Conservation (phyloP, 1,140 invertebrate genomes). For the Anagrus nilaparvatae region DNA sequence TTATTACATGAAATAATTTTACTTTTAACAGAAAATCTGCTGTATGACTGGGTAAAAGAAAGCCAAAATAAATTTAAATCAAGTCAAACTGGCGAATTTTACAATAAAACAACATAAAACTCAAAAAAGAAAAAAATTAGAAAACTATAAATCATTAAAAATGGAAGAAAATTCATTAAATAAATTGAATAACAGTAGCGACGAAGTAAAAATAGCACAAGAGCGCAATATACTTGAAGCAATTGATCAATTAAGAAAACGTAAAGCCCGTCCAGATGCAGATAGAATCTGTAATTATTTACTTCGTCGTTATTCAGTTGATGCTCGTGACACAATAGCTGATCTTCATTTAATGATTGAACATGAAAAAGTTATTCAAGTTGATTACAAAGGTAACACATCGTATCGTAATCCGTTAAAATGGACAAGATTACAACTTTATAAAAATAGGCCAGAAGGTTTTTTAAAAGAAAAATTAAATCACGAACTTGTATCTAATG, state of each 20-base stretch:
- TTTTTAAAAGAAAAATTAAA: conserved; percentile 37
- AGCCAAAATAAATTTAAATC: neutral
- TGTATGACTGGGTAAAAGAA: neutral
- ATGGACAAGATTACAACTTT: conserved; percentile 47
- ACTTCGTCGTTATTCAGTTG: conserved; percentile 60
- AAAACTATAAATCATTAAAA: neutral
- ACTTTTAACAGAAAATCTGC: conserved; percentile 1
- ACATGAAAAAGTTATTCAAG: conserved; percentile 66
- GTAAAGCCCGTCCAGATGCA: conserved; percentile 74
- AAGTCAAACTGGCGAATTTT: neutral
- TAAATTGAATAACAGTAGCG: conserved; percentile 23
- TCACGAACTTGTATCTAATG: conserved; percentile 49
- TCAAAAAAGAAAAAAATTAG: neutral
- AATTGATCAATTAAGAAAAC: conserved; percentile 69
- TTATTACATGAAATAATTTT: too few relatives aligned
- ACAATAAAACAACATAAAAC: neutral
- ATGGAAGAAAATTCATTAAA: neutral
- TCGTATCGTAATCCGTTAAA: conserved; percentile 76
- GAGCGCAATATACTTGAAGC: conserved; percentile 69
- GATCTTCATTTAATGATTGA: conserved; percentile 67
- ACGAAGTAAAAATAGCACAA: conserved; percentile 46
- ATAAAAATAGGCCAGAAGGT: conserved; percentile 39
- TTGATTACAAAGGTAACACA: conserved; percentile 76
- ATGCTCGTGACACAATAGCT: conserved; percentile 57
- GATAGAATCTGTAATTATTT: conserved; percentile 74